Evolutionary conservation across 92 coral and sea anemone species (phyloP).

Genomic region (Pocillopora grandis): DNA sequence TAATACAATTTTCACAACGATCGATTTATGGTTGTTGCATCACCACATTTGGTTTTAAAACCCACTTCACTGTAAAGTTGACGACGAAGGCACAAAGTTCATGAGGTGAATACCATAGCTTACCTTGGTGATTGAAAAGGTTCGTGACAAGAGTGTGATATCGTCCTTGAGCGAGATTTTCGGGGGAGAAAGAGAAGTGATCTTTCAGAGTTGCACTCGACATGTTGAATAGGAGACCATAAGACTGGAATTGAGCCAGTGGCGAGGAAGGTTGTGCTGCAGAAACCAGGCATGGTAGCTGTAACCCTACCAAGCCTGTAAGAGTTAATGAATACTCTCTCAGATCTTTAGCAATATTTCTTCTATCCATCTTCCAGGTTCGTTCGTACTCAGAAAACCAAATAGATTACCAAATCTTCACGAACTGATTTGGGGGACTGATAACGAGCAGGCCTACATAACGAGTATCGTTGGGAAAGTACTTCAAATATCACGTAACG

Average conservation of each 20-base stretch:
- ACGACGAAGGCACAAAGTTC: too few relatives aligned
- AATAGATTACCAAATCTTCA: too few relatives aligned
- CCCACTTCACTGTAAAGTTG: too few relatives aligned
- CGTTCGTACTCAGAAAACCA: not conserved
- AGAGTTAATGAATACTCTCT: constrained; percentile 57
- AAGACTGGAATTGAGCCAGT: constrained; percentile 55
- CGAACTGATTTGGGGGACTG: too few relatives aligned
- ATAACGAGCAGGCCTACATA: too few relatives aligned
- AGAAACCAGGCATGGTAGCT: constrained; percentile 80
- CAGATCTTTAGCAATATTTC: not conserved
- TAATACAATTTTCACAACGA: too few relatives aligned
- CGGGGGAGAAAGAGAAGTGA: constrained; percentile 87
- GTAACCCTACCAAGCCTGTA: constrained; percentile 67
- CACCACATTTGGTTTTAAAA: too few relatives aligned
- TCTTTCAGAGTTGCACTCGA: constrained; percentile 45
- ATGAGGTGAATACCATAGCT: not conserved
- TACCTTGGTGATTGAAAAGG: constrained; percentile 84
- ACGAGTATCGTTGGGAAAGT: too few relatives aligned
- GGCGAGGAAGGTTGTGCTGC: constrained; percentile 62
- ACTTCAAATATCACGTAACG: too few relatives aligned
- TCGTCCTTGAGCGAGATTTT: constrained; percentile 73
- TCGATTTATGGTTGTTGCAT: too few relatives aligned
- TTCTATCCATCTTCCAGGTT: constrained; percentile 10
- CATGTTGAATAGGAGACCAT: constrained; percentile 84
- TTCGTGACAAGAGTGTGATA: constrained; percentile 77